Base-by-base conservation (phyloP, 2,797 vertebrate genomes). In the Crypturellus tataupa region DNA sequence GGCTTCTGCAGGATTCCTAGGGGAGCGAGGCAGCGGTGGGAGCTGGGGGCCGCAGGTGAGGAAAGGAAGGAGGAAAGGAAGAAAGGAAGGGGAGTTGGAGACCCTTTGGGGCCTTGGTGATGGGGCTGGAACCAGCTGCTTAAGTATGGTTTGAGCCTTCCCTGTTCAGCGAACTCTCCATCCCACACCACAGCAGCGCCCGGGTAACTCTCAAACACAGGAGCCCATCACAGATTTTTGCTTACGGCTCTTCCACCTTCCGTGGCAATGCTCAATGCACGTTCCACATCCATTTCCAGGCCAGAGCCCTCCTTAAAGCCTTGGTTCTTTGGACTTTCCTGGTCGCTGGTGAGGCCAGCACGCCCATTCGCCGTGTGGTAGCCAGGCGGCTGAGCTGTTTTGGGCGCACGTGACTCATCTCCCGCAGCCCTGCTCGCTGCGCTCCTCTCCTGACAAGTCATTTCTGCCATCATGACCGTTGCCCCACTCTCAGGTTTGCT, bases 401-500 rank as follows among this genome's bases (percentile, higher is more conserved):
- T 96, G 96, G 95, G 93, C 97, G 64, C 21, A 1, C 70, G 6
- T 97, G 97, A 98, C 86, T 98, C 97, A 97, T 78, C 42, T 89
- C 86, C 78, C 83, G 47, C 82, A 73, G 92, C 90, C 93, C 94
- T 90, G 94, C 92, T 93, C 3, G 0, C 92, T 86, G 62, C 77
- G 37, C 80, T 89, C 89, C 88, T 91, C 75, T 89, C 72, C 33
- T 67, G 80, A 67, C 92, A 72, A 95, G 94, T 95, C 70, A 93
- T 95, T 95, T 86, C 63, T 97, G 96, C 87, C 39, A 0, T 77
- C 94, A 88, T 96, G 96, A 91, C 97, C 63, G 83, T 97, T 97
- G 51, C 95, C 95, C 56, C 10, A 46, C 96, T 98, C 97, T 97
- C 97, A 87, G 87, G 44, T 97, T 98, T 97, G 96, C 96, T 97